Percentiles rank a stretch among this genome's conserved stretches.
Conservation (phyloP, 2,797 vertebrate species). For the Microctenopoma stevenorrisi region DNA sequence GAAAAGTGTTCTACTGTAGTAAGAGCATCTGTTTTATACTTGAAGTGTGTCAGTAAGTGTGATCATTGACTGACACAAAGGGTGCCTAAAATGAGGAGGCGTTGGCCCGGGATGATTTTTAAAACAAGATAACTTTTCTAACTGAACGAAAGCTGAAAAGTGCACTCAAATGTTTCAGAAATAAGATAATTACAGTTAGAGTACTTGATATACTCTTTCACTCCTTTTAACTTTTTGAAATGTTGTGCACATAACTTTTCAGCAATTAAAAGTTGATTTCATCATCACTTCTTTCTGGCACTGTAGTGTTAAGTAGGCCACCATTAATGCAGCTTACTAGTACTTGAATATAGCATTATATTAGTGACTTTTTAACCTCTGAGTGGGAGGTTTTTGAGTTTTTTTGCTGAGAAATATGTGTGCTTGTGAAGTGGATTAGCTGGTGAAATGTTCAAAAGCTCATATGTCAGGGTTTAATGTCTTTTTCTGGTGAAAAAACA, state of each 20-base stretch:
- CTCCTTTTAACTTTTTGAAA: slow-evolving; percentile 14
- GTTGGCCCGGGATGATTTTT: neutral
- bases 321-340: slow-evolving; percentile 10
- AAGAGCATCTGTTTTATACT: too few species aligned
- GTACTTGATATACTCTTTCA: slow-evolving; percentile 5
- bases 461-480: neutral
- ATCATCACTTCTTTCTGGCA: neutral
- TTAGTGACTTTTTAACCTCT: slow-evolving; percentile 10
- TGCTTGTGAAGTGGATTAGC: neutral
- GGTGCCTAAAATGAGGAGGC: neutral
- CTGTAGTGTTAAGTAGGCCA: slow-evolving; percentile 10
- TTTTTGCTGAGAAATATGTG: slow-evolving; percentile 2
- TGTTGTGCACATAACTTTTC: slow-evolving; percentile 4
- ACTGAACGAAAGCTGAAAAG: neutral
- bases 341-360: slow-evolving; percentile 6
- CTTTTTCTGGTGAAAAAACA: neutral
- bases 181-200: neutral
- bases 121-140: neutral
- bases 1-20: too few species aligned
- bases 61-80: neutral
- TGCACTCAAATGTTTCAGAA: slow-evolving; percentile 8
- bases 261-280: slow-evolving; percentile 9
- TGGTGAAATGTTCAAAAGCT: slow-evolving; percentile 6
- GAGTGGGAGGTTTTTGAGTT: slow-evolving; percentile 6
- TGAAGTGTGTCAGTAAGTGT: neutral